Percentiles rank a stretch among this genome's conserved stretches.
phyloP scores from a whole-genome alignment of 2,888 invertebrate species.

The Drosophila merina region DNA sequence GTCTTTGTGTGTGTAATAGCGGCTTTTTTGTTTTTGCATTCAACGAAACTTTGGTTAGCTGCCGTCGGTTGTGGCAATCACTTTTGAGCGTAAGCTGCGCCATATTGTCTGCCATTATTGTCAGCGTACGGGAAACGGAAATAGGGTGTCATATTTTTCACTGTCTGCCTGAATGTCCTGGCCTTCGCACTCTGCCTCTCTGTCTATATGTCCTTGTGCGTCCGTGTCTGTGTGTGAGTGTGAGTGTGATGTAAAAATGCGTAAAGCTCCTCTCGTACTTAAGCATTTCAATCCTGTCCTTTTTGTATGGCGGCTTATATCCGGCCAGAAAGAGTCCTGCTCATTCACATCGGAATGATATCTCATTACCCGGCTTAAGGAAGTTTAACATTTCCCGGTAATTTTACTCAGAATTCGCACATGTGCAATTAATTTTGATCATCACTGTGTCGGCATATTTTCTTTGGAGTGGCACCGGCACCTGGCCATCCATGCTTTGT shows the following conservation, averaged over 20 bases:
- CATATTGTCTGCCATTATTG: slow-evolving; percentile 77
- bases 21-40: slow-evolving; percentile 45
- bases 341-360: slow-evolving; percentile 51
- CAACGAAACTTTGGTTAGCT: slow-evolving; percentile 48
- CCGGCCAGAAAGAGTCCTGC: slow-evolving; percentile 23
- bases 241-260: slow-evolving; percentile 56
- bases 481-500: background rate
- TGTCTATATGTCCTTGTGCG: background rate
- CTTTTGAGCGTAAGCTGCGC: slow-evolving; percentile 68
- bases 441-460: slow-evolving; percentile 3
- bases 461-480: background rate
- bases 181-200: slow-evolving; percentile 5
- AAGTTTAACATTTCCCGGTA: slow-evolving; percentile 61
- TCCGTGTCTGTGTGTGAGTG: slow-evolving; percentile 18
- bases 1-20: slow-evolving; percentile 11
- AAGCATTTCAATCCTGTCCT: slow-evolving; percentile 53
- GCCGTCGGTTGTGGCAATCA: slow-evolving; percentile 58
- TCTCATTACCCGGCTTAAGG: slow-evolving; percentile 67
- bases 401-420: slow-evolving; percentile 55
- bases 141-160: slow-evolving; percentile 72
- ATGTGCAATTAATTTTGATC: slow-evolving; percentile 45
- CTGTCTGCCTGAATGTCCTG: slow-evolving; percentile 41
- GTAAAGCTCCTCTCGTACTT: slow-evolving; percentile 63
- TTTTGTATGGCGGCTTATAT: slow-evolving; percentile 34
- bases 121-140: slow-evolving; percentile 67